Evolutionary conservation across 2,797 vertebrate species (phyloP), one percentile per base, ranked within the genome.

Genomic region (Chelmon rostratus): DNA sequence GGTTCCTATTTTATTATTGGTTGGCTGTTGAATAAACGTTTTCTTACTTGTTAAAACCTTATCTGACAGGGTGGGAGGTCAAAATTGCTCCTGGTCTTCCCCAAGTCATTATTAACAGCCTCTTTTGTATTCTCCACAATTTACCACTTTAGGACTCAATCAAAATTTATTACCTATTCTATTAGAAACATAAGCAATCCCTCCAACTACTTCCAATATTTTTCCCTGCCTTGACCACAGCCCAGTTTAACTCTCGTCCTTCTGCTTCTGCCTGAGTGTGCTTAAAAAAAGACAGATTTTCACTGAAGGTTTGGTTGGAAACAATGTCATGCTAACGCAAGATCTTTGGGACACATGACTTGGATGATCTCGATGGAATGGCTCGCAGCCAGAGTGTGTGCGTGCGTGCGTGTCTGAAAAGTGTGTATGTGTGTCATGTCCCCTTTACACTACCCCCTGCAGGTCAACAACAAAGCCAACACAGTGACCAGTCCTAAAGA

Each of bases 401-500:
- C 38, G 54, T 79, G 54, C 8, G 33, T 42, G 63, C 58, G 63
- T 35, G 81, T 79, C 52, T 81, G 88, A 83, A 86, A 82, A 76
- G 84, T 83, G 78, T 79, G 82, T 86, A 72, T 73, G 76, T 86
- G 89, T 88, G 81, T 94, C 89, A 94, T 94, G 66, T 94, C 72
- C 94, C 89, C 83, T 95, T 82, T 94, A 90, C 86, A 93, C 93
- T 92, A 86, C 84, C 87, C 88, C 89, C 88, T 95, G 84, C 94
- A 96, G 95, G 95, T 95, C 89, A 96, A 95, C 95, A 96, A 96
- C 94, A 96, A 96, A 95, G 94, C 95, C 93, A 96, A 95, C 94
- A 94, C 93, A 95, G 94, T 94, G 92, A 96, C 94, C 94, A 94
- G 94, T 94, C 94, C 95, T 88, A 96, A 96, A 95, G 95, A 95